Percentiles rank a stretch among this genome's conserved stretches.
phyloP scores from a whole-genome alignment of 1,140 invertebrate species.

The Formica exsecta region DNA sequence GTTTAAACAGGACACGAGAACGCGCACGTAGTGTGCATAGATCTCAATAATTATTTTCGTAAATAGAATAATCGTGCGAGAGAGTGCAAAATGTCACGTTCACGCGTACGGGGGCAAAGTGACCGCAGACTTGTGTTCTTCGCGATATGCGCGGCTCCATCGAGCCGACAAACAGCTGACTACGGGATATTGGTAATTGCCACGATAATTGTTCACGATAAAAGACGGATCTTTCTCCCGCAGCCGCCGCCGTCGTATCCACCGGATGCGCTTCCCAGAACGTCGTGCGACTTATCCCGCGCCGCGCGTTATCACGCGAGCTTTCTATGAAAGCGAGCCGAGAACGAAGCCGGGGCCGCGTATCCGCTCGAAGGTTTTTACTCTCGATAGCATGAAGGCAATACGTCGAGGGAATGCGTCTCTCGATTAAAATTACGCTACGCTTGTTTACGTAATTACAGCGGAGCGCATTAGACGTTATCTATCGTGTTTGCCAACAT shows the following conservation, averaged over 20 bases:
- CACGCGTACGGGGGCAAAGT: constrained; percentile 49
- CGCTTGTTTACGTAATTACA: constrained; percentile 22
- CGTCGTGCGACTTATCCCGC: constrained; percentile 42
- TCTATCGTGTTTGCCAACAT: constrained; percentile 13
- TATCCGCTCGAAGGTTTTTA: constrained; percentile 50
- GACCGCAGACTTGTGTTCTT: not conserved
- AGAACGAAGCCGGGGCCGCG: not conserved
- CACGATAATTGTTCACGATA: constrained; percentile 24
- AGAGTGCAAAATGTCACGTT: constrained; percentile 50
- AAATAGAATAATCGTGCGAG: constrained; percentile 51
- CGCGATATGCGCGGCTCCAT: not conserved
- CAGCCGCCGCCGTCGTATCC: not conserved
- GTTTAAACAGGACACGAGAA: constrained; percentile 32
- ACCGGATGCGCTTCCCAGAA: constrained; percentile 60
- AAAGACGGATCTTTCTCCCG: constrained; percentile 14
- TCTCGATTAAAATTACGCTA: constrained; percentile 45
- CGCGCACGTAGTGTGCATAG: no score
- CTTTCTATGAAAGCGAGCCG: constrained; percentile 56
- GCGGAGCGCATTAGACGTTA: constrained; percentile 13
- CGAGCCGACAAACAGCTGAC: not conserved
- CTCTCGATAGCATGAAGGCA: constrained; percentile 16
- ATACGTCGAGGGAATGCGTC: constrained; percentile 25
- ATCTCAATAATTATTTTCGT: constrained; percentile 36
- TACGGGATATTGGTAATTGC: constrained; percentile 15
- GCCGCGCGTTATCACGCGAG: constrained; percentile 56